Conservation (phyloP, 2,888 invertebrate genomes). For the Amitus sp. region DNA sequence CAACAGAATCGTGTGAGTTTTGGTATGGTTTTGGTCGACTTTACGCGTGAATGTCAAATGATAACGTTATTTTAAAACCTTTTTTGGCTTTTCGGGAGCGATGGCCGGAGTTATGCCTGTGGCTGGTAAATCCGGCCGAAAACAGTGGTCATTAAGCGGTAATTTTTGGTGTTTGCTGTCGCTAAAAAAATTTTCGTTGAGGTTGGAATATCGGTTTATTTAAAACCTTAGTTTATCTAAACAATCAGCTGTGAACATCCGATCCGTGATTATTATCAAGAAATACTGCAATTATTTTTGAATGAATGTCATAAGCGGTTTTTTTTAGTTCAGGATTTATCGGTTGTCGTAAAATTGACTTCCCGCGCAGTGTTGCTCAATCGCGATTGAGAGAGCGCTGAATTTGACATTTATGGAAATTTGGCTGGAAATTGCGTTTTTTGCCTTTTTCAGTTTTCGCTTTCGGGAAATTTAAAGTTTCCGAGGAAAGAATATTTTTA, state of each 20-base stretch:
- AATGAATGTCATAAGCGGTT: no score
- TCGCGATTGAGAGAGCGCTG: neutral
- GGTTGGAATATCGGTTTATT: no score
- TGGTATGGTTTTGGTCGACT: conserved; percentile 7
- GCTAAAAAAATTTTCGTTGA: neutral
- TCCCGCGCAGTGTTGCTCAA: neutral
- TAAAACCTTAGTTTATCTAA: no score
- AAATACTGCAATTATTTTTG: no score
- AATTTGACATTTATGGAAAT: neutral
- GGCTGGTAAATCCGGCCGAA: conserved; percentile 73
- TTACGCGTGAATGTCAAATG: conserved; percentile 11
- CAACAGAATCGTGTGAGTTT: neutral
- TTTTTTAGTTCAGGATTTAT: no score
- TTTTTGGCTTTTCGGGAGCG: conserved; percentile 15
- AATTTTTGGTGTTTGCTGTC: no score
- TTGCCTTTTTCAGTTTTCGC: neutral
- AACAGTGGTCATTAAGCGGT: conserved; percentile 83
- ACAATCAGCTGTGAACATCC: conserved; percentile 1
- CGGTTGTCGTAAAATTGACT: no score
- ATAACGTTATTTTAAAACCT: conserved; percentile 7
- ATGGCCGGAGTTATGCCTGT: conserved; percentile 72
- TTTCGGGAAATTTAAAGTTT: no score
- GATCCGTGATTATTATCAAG: no score
- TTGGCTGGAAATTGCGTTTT: no score
- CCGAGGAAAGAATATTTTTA: no score